Percentiles rank a stretch among this genome's conserved stretches.
These are phyloP conservation scores for Enoplosus armatus DNA, from an alignment of 2,797 vertebrate genomes.

Conservation along the genomic window DNA sequence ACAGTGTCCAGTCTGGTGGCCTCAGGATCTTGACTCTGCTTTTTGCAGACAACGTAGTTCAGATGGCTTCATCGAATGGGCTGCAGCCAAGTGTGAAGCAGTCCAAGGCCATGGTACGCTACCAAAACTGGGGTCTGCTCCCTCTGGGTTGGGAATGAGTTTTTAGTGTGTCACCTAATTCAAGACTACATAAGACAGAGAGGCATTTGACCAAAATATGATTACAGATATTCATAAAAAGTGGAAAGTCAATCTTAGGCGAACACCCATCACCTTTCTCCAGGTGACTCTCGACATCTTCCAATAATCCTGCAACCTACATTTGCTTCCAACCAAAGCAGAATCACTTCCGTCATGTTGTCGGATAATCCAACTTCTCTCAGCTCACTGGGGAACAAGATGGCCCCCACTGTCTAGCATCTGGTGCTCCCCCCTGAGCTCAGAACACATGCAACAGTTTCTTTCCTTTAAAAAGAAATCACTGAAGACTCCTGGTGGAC, in stretches of 20 bases:
- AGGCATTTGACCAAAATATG: neutral
- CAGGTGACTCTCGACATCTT: neutral
- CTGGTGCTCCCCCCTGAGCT: neutral
- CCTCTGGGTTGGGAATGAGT: neutral
- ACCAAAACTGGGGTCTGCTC: neutral
- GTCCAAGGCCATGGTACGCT: neutral
- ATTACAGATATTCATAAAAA: no score
- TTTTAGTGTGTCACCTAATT: no score
- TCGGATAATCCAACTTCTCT: neutral
- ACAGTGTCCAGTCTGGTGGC: neutral
- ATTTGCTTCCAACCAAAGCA: neutral
- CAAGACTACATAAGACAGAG: neutral
- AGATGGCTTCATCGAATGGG: neutral
- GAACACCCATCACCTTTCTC: neutral
- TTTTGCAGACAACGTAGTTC: neutral
- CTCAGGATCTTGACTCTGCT: neutral
- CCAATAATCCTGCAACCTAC: neutral
- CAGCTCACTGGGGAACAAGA: neutral
- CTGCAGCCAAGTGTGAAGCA: neutral
- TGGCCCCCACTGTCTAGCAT: neutral
- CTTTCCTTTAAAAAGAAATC: neutral
- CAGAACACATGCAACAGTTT: neutral
- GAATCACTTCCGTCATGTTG: neutral
- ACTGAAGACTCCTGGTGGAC: constrained; percentile 15
- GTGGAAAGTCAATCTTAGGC: neutral